phyloP scores from a whole-genome alignment of 2,797 vertebrate genomes.

The Eospalax fontanierii region DNA sequence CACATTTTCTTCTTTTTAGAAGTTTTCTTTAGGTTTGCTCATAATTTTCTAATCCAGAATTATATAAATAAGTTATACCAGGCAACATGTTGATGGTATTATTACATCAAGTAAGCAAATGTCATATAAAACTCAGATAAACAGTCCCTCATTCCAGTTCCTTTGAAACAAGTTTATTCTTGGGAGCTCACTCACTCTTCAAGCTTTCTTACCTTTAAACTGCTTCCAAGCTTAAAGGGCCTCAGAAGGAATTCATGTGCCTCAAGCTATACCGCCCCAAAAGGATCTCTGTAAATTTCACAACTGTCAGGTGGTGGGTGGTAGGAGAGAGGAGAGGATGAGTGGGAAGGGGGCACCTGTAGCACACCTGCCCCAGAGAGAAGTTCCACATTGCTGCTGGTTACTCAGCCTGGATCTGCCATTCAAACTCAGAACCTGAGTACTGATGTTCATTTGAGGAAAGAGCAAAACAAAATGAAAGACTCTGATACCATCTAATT shows the following conservation, averaged over 20 bases:
- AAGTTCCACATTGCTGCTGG: background rate
- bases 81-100: conserved; percentile 79
- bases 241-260: conserved; percentile 81
- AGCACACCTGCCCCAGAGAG: conserved; percentile 66
- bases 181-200: conserved; percentile 79
- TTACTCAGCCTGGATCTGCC: conserved; percentile 48
- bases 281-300: conserved; percentile 71
- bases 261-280: conserved; percentile 84
- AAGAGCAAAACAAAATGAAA: conserved; percentile 48
- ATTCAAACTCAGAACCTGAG: conserved; percentile 61
- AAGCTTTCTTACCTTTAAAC: conserved; percentile 83
- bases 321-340: background rate
- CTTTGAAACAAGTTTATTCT: conserved; percentile 84
- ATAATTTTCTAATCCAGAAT: conserved; percentile 73
- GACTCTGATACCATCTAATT: conserved; percentile 2
- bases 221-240: conserved; percentile 82
- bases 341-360: background rate
- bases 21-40: conserved; percentile 71
- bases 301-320: conserved; percentile 73
- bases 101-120: conserved; percentile 81
- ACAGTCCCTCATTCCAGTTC: conserved; percentile 75
- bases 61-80: conserved; percentile 80
- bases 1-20: conserved; percentile 67
- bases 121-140: conserved; percentile 71
- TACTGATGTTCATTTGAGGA: conserved; percentile 30